Conservation (phyloP, 2,797 vertebrate species). For the Siniperca undulata region DNA sequence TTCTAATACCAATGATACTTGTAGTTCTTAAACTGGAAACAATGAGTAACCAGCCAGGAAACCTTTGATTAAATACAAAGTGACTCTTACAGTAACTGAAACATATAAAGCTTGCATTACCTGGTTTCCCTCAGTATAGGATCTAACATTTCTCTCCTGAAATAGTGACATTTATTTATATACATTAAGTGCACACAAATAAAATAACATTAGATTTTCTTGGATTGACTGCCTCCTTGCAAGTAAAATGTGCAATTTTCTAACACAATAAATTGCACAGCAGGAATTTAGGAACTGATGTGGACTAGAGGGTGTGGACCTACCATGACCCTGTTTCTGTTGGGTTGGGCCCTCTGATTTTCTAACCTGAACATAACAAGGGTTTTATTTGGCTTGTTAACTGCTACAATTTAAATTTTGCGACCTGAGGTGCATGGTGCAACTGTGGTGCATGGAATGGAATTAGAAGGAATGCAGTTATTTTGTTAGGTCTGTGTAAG, state of each 20-base stretch:
- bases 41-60: background rate
- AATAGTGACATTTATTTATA: background rate
- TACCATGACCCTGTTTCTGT: background rate
- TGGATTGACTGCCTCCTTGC: background rate
- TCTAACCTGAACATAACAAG: conserved; percentile 26
- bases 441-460: background rate
- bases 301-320: background rate
- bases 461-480: conserved; percentile 29
- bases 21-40: background rate
- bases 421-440: conserved; percentile 4
- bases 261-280: background rate
- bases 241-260: conserved; percentile 3
- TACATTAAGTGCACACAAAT: conserved; percentile 13
- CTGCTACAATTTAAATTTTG: conserved; percentile 25
- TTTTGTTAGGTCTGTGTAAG: conserved; percentile 4
- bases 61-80: conserved; percentile 12
- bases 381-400: conserved; percentile 45
- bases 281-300: background rate
- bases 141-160: background rate
- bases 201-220: background rate
- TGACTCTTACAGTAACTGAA: background rate
- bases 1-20: background rate
- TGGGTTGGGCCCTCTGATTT: conserved; percentile 10
- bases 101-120: background rate
- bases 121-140: background rate